Evolutionary conservation across 2,113 vertebrate species (phyloP).

Genomic region (Mustela lutreola): DNA sequence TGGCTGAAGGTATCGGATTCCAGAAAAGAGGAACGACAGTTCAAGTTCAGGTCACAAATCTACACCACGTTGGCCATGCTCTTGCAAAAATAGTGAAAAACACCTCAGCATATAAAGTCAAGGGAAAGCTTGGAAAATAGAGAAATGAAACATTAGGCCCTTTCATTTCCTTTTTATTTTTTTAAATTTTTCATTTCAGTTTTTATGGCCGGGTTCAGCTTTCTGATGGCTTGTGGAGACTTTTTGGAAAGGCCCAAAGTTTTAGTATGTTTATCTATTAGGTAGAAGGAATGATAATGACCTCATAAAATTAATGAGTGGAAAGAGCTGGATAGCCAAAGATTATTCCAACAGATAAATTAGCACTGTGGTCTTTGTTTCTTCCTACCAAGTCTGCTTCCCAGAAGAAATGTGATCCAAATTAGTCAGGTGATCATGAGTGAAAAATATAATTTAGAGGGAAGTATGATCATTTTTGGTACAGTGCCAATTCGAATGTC

Average conservation of each 20-base stretch:
- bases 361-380: neutral
- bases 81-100: constrained; percentile 39
- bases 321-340: constrained; percentile 35
- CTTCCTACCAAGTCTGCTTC: constrained; percentile 35
- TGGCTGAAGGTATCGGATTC: neutral
- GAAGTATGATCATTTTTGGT: neutral
- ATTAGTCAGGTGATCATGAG: constrained; percentile 48
- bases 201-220: constrained; percentile 33
- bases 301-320: constrained; percentile 55
- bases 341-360: constrained; percentile 67
- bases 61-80: neutral
- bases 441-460: constrained; percentile 57
- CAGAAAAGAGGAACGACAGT: neutral
- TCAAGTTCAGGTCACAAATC: neutral
- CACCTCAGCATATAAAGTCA: neutral
- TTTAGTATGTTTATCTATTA: constrained; percentile 50
- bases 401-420: constrained; percentile 40
- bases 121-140: constrained; percentile 22
- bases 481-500: constrained; percentile 4
- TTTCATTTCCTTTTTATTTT: neutral
- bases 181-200: neutral
- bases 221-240: constrained; percentile 43
- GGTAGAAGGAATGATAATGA: constrained; percentile 62
- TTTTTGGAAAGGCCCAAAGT: constrained; percentile 53
- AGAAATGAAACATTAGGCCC: constrained; percentile 50